A percentile compares a stretch with the other conserved stretches of the same genome.
These are phyloP conservation scores for Chrysolina oricalcia DNA, from an alignment of 2,888 invertebrate species.

Conservation along the genomic window DNA sequence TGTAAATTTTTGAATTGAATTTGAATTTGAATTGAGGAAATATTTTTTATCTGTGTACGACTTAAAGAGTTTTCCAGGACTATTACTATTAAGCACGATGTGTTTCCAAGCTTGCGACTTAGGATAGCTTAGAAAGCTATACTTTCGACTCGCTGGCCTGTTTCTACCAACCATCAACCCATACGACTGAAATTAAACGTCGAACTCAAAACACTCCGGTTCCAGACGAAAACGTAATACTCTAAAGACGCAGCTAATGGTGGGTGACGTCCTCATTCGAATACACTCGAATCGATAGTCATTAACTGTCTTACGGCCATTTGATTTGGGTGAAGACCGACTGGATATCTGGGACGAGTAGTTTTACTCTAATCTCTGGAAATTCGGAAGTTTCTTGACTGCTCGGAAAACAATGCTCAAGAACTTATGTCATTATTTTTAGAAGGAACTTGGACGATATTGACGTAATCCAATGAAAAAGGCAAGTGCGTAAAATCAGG, in stretches of 20 bases:
- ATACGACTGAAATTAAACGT: constrained; percentile 12
- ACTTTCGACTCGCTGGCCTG: background rate
- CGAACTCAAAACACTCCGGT: constrained; percentile 12
- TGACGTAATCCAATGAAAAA: too few species aligned
- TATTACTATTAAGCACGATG: constrained; percentile 2
- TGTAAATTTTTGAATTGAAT: too few species aligned
- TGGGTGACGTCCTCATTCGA: constrained; percentile 11
- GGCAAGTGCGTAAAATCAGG: too few species aligned
- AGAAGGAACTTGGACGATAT: too few species aligned
- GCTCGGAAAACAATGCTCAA: background rate
- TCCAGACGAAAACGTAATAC: constrained; percentile 11
- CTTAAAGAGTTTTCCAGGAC: background rate
- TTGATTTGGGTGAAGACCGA: background rate
- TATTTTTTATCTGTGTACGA: too few species aligned
- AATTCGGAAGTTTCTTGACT: background rate
- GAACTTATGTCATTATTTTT: background rate
- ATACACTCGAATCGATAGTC: constrained; percentile 17
- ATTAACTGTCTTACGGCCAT: constrained; percentile 9
- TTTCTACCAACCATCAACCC: constrained; percentile 5
- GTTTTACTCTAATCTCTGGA: background rate
- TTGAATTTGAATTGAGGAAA: too few species aligned
- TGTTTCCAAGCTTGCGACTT: constrained; percentile 13
- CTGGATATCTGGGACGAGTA: constrained; percentile 1
- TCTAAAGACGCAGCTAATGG: constrained; percentile 7
- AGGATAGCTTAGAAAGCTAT: background rate